A percentile compares a stretch with the other conserved stretches of the same genome.
phyloP scores from a whole-genome alignment of 2,797 vertebrate species.

The Spinibarbus caldwelli region DNA sequence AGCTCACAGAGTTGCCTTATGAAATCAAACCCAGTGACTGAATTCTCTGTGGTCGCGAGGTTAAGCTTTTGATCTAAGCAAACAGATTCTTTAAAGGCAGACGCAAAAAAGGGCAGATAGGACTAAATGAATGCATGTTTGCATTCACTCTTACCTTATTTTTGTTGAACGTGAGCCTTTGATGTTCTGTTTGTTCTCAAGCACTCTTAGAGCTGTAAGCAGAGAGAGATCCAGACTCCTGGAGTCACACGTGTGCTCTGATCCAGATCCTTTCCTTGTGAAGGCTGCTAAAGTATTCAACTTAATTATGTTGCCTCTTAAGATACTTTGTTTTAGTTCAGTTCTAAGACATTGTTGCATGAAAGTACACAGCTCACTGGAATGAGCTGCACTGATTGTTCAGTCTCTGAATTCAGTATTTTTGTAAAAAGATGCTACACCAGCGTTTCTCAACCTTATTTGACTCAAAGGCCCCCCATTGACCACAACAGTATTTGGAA shows the following conservation, averaged over 20 bases:
- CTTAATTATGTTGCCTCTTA: not conserved
- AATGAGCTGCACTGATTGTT: not conserved
- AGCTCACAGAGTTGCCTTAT: constrained; percentile 64
- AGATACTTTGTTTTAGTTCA: not conserved
- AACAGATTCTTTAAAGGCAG: constrained; percentile 73
- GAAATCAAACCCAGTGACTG: constrained; percentile 69
- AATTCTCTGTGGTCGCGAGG: constrained; percentile 75
- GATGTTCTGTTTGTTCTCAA: constrained; percentile 75
- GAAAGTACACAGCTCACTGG: not conserved
- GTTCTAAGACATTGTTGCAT: not conserved
- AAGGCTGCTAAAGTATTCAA: not conserved
- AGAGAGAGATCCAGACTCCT: not conserved
- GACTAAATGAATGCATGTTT: constrained; percentile 78
- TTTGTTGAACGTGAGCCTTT: constrained; percentile 69
- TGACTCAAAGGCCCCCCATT: not conserved
- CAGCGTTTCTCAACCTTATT: not conserved
- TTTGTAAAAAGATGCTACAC: not conserved
- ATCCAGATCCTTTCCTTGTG: not conserved
- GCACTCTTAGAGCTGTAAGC: not conserved
- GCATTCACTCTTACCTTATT: constrained; percentile 75
- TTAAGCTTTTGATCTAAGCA: constrained; percentile 76
- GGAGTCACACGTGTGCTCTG: not conserved
- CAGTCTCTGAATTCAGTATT: no score
- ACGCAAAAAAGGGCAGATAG: constrained; percentile 63
- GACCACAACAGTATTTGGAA: not conserved